Base-by-base conservation (phyloP, 2,113 vertebrate genomes). In the Limnothrissa miodon region DNA sequence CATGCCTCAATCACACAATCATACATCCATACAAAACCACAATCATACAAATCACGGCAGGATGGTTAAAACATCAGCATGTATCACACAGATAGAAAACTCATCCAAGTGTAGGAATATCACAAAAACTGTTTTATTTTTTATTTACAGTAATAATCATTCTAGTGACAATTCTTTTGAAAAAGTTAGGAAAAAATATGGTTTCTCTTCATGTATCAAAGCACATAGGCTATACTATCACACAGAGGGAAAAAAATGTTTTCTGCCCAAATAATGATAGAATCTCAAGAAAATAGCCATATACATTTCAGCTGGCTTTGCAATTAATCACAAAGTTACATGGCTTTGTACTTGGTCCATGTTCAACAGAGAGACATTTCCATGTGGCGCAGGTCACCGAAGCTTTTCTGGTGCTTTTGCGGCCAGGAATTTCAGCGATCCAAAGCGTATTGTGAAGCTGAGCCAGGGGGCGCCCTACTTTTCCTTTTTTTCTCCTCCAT, bases 401-500 rank as follows among this genome's bases (percentile, higher is more conserved):
- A 17, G 66, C 66, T 74, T 74, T 74, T 74, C 9, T 74, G 66
- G 66, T 74, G 66, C 66, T 74, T 66, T 36, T 29, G 59, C 29
- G 66, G 66, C 25, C 33, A 74, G 11, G 66, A 33, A 4, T 74
- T 36, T 13, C 66, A 74, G 66, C 36, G 66, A 74, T 74, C 66
- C 66, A 74, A 36, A 36, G 5, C 66, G 66, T 89, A 87, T 88
- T 74, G 66, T 33, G 33, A 89, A 89, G 86, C 89, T 89, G 85
- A 86, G 90, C 83, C 80, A 87, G 1, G 85, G 82, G 70, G 70
- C 19, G 21, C 80, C 84, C 84, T 88, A 83, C 88, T 91, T 87
- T 88, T 85, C 89, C 90, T 90, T 88, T 88, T 90, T 90, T 88
- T 78, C 87, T 89, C 87, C 87, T 89, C 87, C 87, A 70, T 15